Base-by-base conservation (phyloP, 2,113 vertebrate genomes). In the Ibidorhyncha struthersii region DNA sequence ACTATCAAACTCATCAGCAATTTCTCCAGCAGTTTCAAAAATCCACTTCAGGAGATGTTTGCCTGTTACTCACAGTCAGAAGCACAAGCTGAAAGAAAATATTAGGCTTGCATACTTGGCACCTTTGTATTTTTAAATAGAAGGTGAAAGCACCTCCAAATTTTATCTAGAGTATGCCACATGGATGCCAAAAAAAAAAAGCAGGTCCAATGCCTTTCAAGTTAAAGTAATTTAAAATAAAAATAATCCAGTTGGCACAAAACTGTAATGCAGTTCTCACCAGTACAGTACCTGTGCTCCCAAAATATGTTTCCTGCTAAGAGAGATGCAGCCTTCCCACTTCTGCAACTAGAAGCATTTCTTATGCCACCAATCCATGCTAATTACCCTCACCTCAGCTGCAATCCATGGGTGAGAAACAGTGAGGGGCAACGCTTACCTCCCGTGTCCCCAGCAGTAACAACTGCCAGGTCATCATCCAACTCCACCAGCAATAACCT, bases 371-470 rank as follows among this genome's bases (percentile, higher is more conserved):
- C 2, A 4, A 84, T 9, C 13, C 58, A 70, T 1, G 15, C 41
- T 2, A 17, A 62, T 83, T 52, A 70, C 40, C 26, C 52, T 6
- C 10, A 12, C 8, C 6, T 38, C 29, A 49, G 69, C 26, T 62
- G 50, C 14, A 34, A 12, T 15, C 19, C 15, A 1, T 1, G 0
- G 11, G 16, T 7, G 14, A 16, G 18, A 66, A 65, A 72, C 2
- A 4, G 49, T 5, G 8, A 71, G 47, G 30, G 8, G 23, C 34
- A 83, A 43, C 0, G 2, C 26, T 47, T 36, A 25, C 14, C 14
- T 27, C 12, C 53, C 0, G 0, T 23, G 76, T 82, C 45, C 43
- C 32, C 36, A 21, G 2, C 25, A 23, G 20, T 5, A 69, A 41
- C 1, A 0, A 30, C 40, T 69, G 21, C 19, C 36, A 26, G n/a